A percentile compares a stretch with the other conserved stretches of the same genome.
Conservation (phyloP, 2,797 vertebrate genomes). For the Enteromius fasciolatus region DNA sequence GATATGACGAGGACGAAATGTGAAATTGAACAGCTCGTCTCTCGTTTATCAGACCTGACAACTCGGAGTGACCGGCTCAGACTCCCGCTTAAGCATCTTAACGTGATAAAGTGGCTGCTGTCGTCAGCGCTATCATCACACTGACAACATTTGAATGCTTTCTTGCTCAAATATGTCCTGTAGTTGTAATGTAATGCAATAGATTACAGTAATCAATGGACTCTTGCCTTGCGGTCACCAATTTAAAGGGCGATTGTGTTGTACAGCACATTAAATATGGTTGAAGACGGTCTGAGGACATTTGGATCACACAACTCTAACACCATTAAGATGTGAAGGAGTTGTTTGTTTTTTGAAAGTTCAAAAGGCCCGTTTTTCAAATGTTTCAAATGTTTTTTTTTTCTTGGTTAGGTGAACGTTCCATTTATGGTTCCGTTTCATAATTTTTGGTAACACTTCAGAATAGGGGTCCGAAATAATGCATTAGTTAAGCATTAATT, state of each 20-base stretch:
- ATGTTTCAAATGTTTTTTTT: neutral
- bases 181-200: conserved; percentile 3
- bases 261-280: neutral
- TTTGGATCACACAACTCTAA: conserved; percentile 30
- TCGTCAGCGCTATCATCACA: neutral
- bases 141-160: conserved; percentile 5
- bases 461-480: no score
- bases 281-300: neutral
- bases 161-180: neutral
- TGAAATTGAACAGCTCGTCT: conserved; percentile 89
- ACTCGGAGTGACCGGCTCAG: conserved; percentile 81
- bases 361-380: no score
- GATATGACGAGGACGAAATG: conserved; percentile 92
- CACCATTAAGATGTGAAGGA: neutral
- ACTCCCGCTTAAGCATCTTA: neutral
- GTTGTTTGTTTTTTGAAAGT: neutral
- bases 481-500: no score
- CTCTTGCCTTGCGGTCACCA: neutral
- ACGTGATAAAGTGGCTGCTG: neutral
- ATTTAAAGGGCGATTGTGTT: conserved; percentile 16
- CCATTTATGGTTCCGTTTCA: neutral
- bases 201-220: conserved; percentile 23
- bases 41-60: conserved; percentile 90
- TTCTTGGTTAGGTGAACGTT: neutral
- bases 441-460: neutral